Base-by-base conservation (phyloP, 2,113 vertebrate species). In the Struthidea cinerea region DNA sequence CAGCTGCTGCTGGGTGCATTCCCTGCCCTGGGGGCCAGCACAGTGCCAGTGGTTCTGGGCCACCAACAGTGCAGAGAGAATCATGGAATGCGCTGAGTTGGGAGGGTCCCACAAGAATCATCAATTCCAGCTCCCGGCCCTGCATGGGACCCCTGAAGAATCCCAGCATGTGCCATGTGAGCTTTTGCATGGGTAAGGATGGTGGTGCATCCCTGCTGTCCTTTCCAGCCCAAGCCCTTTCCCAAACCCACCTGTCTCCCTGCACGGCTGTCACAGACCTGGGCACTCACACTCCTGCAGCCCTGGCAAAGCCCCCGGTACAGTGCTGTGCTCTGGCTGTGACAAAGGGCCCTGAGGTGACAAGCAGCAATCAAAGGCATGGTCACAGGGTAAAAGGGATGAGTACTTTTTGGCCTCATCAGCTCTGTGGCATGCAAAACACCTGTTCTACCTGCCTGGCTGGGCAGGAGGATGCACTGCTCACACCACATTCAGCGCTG, bases 111-210 rank as follows among this genome's bases (percentile, higher is more conserved):
- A 41, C 47, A 13, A 0, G 67, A 44, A 33, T 20, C 67, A 28
- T 3, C 0, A 0, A 52, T 47, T 9, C 26, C 70, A 63, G 32
- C 41, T 37, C 49, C 39, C 1, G 1, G 63, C 41, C 8, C 55
- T 49, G 55, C 56, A 49, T 41, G 49, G 63, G n/a, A 1, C 7
- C 18, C 46, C 21, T 7, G 3, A 24, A 18, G 39, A 15, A 16
- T 8, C 53, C n/a, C 79, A 84, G 16, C 47, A 19, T 2, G 55
- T 44, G 24, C 15, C 55, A 61, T 52, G 56, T 67, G 89, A 92
- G 84, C 64, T 93, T 64, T 63, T 52, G 60, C 20, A 15, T 50
- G 70, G 78, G 7, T 22, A 7, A 44, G 55, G 84, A 12, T 1
- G 1, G 22, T 49, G 49, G 7, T 42, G 53, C 6, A 7, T 17